Evolutionary conservation across 2,888 invertebrate genomes (phyloP).

Genomic region (Brachypalpus laphriformis): DNA sequence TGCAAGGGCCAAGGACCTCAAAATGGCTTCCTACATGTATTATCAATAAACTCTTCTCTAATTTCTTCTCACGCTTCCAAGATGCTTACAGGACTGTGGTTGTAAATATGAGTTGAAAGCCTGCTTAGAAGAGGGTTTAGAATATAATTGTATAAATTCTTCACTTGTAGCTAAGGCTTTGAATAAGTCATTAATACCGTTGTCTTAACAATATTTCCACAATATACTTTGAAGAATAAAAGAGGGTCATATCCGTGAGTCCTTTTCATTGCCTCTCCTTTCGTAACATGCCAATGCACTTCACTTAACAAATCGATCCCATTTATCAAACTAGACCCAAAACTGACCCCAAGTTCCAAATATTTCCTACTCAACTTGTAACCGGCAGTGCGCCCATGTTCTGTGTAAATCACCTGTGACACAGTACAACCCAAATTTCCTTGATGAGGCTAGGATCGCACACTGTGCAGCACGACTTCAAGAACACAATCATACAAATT

Average conservation of each 20-base stretch:
- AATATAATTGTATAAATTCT: no score
- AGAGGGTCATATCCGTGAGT: not conserved
- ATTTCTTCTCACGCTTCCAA: no score
- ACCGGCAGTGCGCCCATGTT: constrained; percentile 26
- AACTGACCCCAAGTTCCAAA: not conserved
- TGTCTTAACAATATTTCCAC: no score
- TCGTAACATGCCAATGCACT: not conserved
- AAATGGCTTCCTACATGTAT: no score
- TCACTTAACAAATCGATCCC: not conserved
- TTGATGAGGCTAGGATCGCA: constrained; percentile 53
- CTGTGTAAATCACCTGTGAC: constrained; percentile 54
- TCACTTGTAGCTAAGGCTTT: no score
- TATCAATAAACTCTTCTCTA: no score
- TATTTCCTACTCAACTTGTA: constrained; percentile 37
- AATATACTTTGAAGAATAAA: no score
- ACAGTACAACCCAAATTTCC: constrained; percentile 49
- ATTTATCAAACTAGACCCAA: constrained; percentile 21
- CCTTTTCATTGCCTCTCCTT: not conserved
- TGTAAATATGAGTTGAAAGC: no score
- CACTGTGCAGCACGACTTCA: constrained; percentile 68
- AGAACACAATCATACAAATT: constrained; percentile 13
- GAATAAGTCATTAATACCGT: no score
- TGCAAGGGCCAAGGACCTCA: no score
- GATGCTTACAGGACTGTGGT: no score
- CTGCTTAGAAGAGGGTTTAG: no score